Evolutionary conservation across 2,888 invertebrate species (phyloP), one percentile per base, ranked within the genome.

Genomic region (Iphiclides podalirius): DNA sequence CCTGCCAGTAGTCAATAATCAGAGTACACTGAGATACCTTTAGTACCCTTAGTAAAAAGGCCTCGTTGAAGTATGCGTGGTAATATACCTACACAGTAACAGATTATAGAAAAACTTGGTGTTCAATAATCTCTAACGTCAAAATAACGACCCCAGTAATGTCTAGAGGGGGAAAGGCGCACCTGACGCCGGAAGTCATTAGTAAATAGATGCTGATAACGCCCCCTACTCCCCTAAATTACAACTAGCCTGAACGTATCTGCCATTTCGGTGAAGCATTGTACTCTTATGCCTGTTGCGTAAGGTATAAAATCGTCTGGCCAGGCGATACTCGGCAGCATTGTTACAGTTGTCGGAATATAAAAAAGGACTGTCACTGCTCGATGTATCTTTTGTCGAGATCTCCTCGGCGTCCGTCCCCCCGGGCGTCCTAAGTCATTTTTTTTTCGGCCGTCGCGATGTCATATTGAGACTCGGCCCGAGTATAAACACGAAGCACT

Each of bases 151-250:
- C 53, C 66, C 74, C 75, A n/a, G n/a, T n/a, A n/a, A n/a, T n/a
- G n/a, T 75, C 72, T 63, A 60, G 64, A 67, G 64, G 71, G 74
- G 69, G 68, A 68, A 64, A 63, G 69, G 75, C 67, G 68, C 85
- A 86, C 87, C 87, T 87, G 87, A 83, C 82, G 80, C 76, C 83
- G 87, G 87, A 88, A 87, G 85, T 87, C 86, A 88, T 88, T 88
- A 88, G 79, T 84, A 86, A 88, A 88, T 88, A 86, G 84, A 87
- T 82, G 84, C 67, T 72, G 86, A 85, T 85, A 85, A 81, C 79
- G 72, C 83, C 82, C 79, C 70, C 69, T 73, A 79, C 82, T 79
- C 70, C 77, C 80, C 73, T 58, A 84, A 80, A 81, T 80, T 78
- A 76, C 74, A 68, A 56, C 54, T 51, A 67, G 77, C 58, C 67